phyloP scores from a whole-genome alignment of 1,140 invertebrate genomes.

The Drosophila bocqueti region DNA sequence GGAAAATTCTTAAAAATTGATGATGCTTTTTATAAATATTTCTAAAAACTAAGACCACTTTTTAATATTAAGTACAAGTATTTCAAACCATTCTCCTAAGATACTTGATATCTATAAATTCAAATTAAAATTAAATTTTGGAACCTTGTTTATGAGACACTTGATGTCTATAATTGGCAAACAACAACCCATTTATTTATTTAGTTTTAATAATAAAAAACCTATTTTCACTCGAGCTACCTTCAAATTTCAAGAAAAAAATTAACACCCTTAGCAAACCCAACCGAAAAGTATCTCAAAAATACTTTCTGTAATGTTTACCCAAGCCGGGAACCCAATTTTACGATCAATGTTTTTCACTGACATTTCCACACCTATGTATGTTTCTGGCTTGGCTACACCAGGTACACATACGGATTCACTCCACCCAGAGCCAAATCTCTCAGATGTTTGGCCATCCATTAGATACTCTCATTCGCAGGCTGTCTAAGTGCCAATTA shows the following conservation, averaged over 20 bases:
- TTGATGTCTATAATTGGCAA: neutral
- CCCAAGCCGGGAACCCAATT: conserved; percentile 4
- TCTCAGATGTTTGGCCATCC: conserved; percentile 57
- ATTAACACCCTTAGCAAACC: neutral
- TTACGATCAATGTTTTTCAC: neutral
- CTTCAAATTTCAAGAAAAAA: neutral
- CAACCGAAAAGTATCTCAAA: neutral
- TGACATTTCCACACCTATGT: conserved; percentile 5
- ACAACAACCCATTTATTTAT: too few species aligned
- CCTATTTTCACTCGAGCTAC: neutral
- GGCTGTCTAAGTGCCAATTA: conserved; percentile 73
- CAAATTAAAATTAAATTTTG: neutral
- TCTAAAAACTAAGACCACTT: neutral
- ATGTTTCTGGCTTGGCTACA: neutral
- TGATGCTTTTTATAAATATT: neutral
- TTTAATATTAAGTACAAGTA: neutral
- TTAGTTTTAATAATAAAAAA: neutral
- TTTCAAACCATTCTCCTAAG: neutral
- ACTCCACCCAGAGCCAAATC: conserved; percentile 11
- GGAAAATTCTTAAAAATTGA: neutral
- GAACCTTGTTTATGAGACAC: neutral
- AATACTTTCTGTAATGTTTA: neutral
- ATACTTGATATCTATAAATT: neutral
- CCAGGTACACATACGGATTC: neutral
- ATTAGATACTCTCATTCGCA: conserved; percentile 61